Base-by-base conservation (phyloP, 2,113 vertebrate species). In the Zeus faber region DNA sequence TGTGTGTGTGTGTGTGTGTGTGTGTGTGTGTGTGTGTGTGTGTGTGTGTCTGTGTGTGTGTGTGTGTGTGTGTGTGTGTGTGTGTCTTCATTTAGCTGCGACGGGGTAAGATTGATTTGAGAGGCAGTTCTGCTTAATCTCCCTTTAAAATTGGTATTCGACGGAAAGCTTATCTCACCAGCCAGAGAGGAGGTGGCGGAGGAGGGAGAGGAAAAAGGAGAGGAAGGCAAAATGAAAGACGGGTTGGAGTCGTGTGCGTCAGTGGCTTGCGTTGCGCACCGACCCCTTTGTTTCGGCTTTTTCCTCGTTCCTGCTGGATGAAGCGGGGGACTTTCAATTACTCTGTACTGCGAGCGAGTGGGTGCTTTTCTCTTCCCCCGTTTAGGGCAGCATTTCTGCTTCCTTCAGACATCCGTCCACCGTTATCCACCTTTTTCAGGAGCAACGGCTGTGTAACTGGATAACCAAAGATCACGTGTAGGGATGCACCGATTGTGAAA, bases 161-260 rank as follows among this genome's bases (percentile, higher is more conserved):
- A 81, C 70, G 69, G 79, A 72, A 76, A 67, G 75, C 73, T 82
- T 79, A 82, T 83, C 67, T 82, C 56, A 52, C 44, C 70, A 58
- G 49, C 65, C 58, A 61, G 65, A 53, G 60, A 51, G 26, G 52
- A 5, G 29, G 45, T 16, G 35, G 18, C 9, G n/a, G 27, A 23
- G 21, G 29, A 22, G 7, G 6, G 37, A 43, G 24, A 27, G 26
- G 33, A 17, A 22, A 44, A 40, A 25, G 37, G 22, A 29, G 16
- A 58, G 35, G 20, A 23, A n/a, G 20, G 13, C 44, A 59, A 65
- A 70, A 60, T 68, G 46, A 71, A 74, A 67, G 65, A 21, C 26
- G 61, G 37, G 69, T 64, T 35, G 31, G 50, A 62, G 62, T 63
- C 33, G 52, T 57, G 40, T 74, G 70, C 58, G 11, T 76, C 72